Base-by-base conservation (phyloP, 2,888 invertebrate species). In the Anarsia innoxiella region DNA sequence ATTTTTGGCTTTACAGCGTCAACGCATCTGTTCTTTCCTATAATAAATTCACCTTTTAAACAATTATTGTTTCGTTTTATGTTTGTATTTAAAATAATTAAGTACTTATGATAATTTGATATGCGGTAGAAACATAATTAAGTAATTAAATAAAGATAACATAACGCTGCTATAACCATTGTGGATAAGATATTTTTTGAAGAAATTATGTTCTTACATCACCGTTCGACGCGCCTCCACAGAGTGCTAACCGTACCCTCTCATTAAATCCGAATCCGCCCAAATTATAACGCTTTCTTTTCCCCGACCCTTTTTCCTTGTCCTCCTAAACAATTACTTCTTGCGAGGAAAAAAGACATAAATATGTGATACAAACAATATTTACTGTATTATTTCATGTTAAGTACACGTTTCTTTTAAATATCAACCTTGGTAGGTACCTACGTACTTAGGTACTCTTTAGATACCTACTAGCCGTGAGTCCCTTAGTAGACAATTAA, bases 281-380 rank as follows among this genome's bases (percentile, higher is more conserved):
- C 33, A 33, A 33, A 33, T 33, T 33, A 33, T 33, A 26, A 23
- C 25, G 33, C 25, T 26, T 33, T 26, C 33, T 15, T 19, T 26
- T 25, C 26, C 26, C 15, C 26, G 26, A 19, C 33, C 33, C 26
- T 33, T 33, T 25, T 33, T 33, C 33, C 26, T 26, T 6, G 26
- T 26, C 26, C 25, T 32, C 32, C 33, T 33, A 33, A 33, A 33
- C 33, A 33, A 33, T 33, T 33, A 33, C 26, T 33, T 25, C 33
- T 33, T 26, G n/a, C n/a, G n/a, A n/a, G n/a, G n/a, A n/a, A n/a
- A 15, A 13, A 11, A 33, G 19, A 19, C 19, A 6, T 19, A 19
- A 19, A 3, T 5, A 19, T 5, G 6, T 19, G 19, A 19, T 19
- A 6, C 4, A 19, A 5, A 19, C 19, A 19, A 19, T 19, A n/a